A percentile compares a stretch with the other conserved stretches of the same genome.
Conservation (phyloP, 2,888 invertebrate species). For the Drosophila multiciliata region DNA sequence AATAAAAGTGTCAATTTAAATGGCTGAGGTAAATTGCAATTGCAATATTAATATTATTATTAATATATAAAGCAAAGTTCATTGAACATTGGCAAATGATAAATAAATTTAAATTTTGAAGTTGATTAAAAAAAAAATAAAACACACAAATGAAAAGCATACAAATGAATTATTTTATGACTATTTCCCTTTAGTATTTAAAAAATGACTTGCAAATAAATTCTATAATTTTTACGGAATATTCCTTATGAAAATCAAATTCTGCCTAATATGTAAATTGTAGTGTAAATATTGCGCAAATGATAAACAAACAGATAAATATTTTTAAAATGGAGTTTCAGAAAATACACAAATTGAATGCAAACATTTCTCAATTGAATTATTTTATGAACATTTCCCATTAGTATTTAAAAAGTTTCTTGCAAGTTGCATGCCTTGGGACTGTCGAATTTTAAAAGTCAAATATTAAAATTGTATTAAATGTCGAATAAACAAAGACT, state of each 20-base stretch:
- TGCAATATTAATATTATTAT: no score
- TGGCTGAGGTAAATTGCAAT: no score
- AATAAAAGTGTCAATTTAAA: not conserved
- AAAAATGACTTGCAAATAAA: not conserved
- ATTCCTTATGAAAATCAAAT: not conserved
- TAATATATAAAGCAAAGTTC: not conserved
- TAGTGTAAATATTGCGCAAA: not conserved
- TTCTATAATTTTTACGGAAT: not conserved
- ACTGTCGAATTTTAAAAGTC: not conserved
- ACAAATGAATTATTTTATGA: not conserved
- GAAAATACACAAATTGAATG: slow-evolving; percentile 14
- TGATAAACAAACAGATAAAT: not conserved
- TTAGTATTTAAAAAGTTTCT: not conserved
- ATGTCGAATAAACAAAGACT: not conserved
- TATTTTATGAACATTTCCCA: not conserved
- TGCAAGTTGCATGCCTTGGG: not conserved
- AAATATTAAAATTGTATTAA: not conserved
- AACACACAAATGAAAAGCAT: not conserved
- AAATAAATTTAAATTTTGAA: not conserved
- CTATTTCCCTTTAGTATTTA: not conserved
- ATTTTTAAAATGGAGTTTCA: not conserved
- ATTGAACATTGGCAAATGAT: not conserved
- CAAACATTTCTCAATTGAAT: not conserved
- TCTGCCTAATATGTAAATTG: not conserved
- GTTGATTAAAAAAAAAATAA: not conserved